Evolutionary conservation across 2,113 vertebrate genomes (phyloP).

Genomic region (Hemiprocne comata): DNA sequence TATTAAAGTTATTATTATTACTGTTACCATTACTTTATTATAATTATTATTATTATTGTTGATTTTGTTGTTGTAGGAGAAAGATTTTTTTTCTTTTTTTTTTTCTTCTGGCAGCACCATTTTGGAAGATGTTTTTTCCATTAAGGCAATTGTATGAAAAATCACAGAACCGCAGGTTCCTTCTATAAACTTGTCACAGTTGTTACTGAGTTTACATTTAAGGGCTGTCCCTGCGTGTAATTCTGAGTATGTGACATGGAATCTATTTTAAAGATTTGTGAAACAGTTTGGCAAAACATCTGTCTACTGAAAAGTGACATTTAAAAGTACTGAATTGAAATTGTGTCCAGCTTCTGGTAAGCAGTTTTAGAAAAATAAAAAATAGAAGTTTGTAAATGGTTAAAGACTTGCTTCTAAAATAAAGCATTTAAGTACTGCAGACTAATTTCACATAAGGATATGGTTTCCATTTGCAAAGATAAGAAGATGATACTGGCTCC

Average conservation of each 20-base stretch:
- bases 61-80: background rate
- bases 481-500: background rate
- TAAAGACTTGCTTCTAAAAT: slow-evolving; percentile 5
- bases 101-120: background rate
- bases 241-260: background rate
- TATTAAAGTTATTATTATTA: too few species aligned
- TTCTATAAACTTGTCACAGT: background rate
- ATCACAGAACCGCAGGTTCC: background rate
- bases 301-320: slow-evolving; percentile 8
- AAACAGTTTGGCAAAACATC: background rate
- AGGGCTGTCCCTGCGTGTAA: background rate
- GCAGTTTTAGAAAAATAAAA: background rate
- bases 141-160: background rate
- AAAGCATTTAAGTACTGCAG: background rate
- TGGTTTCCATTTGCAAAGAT: background rate
- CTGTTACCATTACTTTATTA: too few species aligned
- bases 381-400: background rate
- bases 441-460: background rate
- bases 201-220: background rate
- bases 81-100: background rate
- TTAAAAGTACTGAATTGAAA: slow-evolving; percentile 15
- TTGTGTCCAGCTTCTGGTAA: background rate
- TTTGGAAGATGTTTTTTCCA: slow-evolving; percentile 11
- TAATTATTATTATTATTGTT: too few species aligned
- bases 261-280: slow-evolving; percentile 24